Base-by-base conservation (phyloP, 2,113 vertebrate genomes). In the Gasterosteus aculeatus region DNA sequence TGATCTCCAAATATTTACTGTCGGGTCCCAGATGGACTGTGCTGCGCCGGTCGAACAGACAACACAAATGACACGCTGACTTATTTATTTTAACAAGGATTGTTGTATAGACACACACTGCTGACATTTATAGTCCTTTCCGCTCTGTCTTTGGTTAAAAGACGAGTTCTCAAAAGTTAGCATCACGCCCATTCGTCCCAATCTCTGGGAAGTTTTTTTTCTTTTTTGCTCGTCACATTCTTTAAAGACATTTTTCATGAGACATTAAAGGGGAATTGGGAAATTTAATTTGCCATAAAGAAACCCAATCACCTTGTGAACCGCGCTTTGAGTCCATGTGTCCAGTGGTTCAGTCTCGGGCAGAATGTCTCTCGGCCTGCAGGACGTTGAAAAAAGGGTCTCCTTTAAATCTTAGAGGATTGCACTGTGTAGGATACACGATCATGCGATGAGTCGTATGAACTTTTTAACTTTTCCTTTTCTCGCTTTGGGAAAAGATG, bases 241-340 rank as follows among this genome's bases (percentile, higher is more conserved):
- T 86, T 91, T 78, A 72, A 69, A 90, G 85, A 85, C 85, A 82
- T 89, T 87, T 92, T 90, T 87, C 88, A 80, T 83, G 80, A 51
- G 70, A 85, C 76, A 79, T 72, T 91, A 81, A 91, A 91, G 78
- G 53, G 78, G 78, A 89, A 89, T 91, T 89, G 85, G 87, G 62
- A 87, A 94, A 91, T 91, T 94, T 91, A 84, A 92, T 91, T 93
- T 89, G 80, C 65, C 75, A 82, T 91, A 71, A 87, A 91, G 88
- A 89, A 91, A 90, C 80, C 64, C 80, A 90, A 91, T 88, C 89
- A 82, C 83, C 59, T 78, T 72, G 42, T 69, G 78, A 81, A 87
- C 72, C 72, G 69, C 77, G 63, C 81, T 91, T 89, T 89, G 88
- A 89, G 86, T 87, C 85, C 73, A 84, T 85, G 81, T 87, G 84